phyloP scores from a whole-genome alignment of 2,797 vertebrate genomes.

The Pseudochromis fuscus region DNA sequence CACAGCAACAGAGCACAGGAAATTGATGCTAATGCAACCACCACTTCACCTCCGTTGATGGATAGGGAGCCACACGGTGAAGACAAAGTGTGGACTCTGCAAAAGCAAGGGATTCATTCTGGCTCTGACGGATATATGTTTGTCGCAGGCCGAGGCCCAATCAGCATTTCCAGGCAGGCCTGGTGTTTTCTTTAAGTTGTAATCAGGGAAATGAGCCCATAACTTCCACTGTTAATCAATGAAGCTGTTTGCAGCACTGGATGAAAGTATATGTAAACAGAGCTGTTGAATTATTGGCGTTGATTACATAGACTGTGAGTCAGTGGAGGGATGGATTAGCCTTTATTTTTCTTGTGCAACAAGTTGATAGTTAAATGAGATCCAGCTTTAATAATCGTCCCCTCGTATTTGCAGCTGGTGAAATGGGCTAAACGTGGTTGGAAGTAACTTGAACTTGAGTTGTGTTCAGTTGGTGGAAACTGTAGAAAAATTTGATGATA shows the following conservation, averaged over 20 bases:
- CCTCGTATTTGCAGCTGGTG: neutral
- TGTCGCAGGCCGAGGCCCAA: slow-evolving; percentile 73
- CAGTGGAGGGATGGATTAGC: slow-evolving; percentile 54
- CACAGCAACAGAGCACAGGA: slow-evolving; percentile 41
- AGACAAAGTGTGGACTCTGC: slow-evolving; percentile 75
- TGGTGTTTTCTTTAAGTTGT: slow-evolving; percentile 87
- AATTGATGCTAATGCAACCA: slow-evolving; percentile 72
- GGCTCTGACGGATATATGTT: slow-evolving; percentile 81
- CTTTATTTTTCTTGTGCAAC: slow-evolving; percentile 35
- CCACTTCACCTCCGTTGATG: slow-evolving; percentile 65
- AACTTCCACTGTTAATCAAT: slow-evolving; percentile 86
- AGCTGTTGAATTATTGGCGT: slow-evolving; percentile 63
- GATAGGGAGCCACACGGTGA: slow-evolving; percentile 54
- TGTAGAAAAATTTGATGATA: neutral
- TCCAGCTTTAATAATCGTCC: slow-evolving; percentile 9
- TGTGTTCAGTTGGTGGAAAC: neutral
- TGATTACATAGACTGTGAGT: slow-evolving; percentile 64
- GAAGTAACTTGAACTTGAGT: neutral
- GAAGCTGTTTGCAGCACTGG: slow-evolving; percentile 71
- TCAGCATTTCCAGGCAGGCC: slow-evolving; percentile 84
- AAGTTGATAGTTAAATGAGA: slow-evolving; percentile 52
- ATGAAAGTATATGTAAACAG: slow-evolving; percentile 65
- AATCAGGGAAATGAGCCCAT: slow-evolving; percentile 91
- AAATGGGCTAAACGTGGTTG: neutral
- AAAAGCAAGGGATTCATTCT: slow-evolving; percentile 72